These are phyloP conservation scores for Hedya salicella DNA, from an alignment of 2,888 invertebrate species.

Conservation along the genomic window DNA sequence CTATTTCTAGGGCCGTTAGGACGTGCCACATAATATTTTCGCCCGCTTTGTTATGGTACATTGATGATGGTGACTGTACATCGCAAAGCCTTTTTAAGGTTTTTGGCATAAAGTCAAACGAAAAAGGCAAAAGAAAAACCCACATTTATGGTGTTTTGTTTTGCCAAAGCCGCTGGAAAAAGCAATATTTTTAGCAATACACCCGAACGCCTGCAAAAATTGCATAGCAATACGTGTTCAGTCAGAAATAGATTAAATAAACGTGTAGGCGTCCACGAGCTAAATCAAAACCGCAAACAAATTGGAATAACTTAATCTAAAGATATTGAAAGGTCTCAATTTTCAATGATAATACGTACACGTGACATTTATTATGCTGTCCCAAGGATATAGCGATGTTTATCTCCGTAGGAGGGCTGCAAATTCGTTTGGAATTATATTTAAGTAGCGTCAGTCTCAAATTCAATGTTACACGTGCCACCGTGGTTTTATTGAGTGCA, in stretches of 20 bases:
- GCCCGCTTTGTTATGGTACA: too few relatives aligned
- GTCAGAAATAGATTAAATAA: constrained; percentile 9
- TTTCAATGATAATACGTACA: constrained; percentile 38
- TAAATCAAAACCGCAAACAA: constrained; percentile 15
- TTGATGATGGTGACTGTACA: too few relatives aligned
- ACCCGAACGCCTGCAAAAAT: constrained; percentile 35
- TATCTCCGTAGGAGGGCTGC: constrained; percentile 51
- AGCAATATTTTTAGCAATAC: not conserved
- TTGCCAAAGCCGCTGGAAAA: too few relatives aligned
- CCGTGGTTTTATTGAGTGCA: not conserved
- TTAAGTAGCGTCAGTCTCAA: not conserved
- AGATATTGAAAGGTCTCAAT: constrained; percentile 23
- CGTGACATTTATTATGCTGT: constrained; percentile 43
- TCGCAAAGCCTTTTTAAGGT: too few relatives aligned
- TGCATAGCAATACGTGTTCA: constrained; percentile 42
- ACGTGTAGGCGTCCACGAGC: constrained; percentile 53
- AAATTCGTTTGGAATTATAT: constrained; percentile 39
- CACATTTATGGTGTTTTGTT: too few relatives aligned
- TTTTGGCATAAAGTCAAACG: too few relatives aligned
- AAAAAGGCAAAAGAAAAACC: too few relatives aligned
- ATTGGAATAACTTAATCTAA: constrained; percentile 17
- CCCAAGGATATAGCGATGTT: constrained; percentile 56
- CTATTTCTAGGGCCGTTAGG: too few relatives aligned
- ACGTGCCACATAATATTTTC: too few relatives aligned
- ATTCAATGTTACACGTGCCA: constrained; percentile 46